Conservation (phyloP, 2,888 invertebrate species). For the Icerya purchasi region DNA sequence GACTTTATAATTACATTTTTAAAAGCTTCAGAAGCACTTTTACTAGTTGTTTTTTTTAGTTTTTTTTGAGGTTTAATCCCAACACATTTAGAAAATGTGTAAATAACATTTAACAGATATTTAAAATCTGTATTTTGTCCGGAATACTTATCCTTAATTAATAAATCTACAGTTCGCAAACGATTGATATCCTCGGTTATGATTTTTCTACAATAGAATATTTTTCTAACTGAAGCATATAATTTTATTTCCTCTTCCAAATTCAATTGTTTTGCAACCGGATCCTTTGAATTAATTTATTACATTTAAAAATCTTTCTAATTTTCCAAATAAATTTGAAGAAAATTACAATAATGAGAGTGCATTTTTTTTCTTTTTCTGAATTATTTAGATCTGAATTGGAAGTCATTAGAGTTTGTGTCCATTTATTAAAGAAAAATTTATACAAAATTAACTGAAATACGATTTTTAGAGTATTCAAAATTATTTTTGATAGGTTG, state of each 20-base stretch:
- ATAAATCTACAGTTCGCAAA: constrained; percentile 6
- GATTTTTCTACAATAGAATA: constrained; percentile 1
- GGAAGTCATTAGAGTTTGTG: too few species aligned
- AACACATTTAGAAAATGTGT: constrained; percentile 17
- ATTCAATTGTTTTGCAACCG: too few species aligned
- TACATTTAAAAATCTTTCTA: too few species aligned
- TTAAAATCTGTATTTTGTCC: constrained; percentile 14
- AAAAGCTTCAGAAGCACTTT: constrained; percentile 15
- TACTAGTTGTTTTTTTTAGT: constrained; percentile 16
- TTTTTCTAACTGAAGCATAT: constrained; percentile 2
- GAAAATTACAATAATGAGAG: too few species aligned
- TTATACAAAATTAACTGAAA: too few species aligned
- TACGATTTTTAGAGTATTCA: too few species aligned
- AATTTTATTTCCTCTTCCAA: constrained; percentile 2
- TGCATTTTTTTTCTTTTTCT: too few species aligned
- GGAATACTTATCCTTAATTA: constrained; percentile 7
- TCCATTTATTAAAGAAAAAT: too few species aligned
- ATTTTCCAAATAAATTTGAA: too few species aligned
- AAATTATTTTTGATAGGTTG: too few species aligned
- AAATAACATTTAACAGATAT: constrained; percentile 17
- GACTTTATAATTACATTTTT: constrained; percentile 15
- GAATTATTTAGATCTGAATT: too few species aligned
- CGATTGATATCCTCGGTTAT: constrained; percentile 6
- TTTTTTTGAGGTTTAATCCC: constrained; percentile 17
- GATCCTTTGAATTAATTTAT: too few species aligned